Percentiles rank a stretch among this genome's conserved stretches.
These are phyloP conservation scores for Peromyscus aztecus DNA, from an alignment of 2,797 vertebrate species.

Conservation along the genomic window DNA sequence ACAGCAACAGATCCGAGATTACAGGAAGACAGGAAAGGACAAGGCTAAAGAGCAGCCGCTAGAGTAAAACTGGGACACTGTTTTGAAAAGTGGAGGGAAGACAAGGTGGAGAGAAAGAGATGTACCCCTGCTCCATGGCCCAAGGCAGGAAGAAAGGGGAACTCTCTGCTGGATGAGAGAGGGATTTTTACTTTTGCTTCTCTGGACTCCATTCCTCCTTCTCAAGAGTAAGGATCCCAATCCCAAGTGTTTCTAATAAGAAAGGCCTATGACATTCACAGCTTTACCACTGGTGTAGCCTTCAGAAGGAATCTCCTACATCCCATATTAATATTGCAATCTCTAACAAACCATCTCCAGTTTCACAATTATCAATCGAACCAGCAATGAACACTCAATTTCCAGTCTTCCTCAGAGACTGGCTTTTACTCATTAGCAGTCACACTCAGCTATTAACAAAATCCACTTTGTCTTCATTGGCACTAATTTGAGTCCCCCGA, in stretches of 20 bases:
- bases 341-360: not conserved
- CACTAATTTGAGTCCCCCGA: not conserved
- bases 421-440: not conserved
- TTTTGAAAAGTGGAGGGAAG: not conserved
- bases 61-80: not conserved
- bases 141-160: not conserved
- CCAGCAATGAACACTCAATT: not conserved
- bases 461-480: not conserved
- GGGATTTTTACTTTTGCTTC: not conserved
- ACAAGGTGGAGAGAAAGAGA: not conserved
- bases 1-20: not conserved
- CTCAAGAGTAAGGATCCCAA: not conserved
- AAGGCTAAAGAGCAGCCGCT: conserved; percentile 16
- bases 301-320: not conserved
- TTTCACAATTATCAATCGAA: not conserved
- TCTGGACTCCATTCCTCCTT: not conserved
- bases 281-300: not conserved
- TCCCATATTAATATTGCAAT: not conserved
- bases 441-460: not conserved
- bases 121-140: not conserved
- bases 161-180: not conserved
- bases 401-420: not conserved
- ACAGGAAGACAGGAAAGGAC: not conserved
- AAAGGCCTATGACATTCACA: not conserved
- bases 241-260: not conserved